These are phyloP conservation scores for Muntiacus muntjak DNA, from an alignment of 2,113 vertebrate genomes.

Conservation along the genomic window DNA sequence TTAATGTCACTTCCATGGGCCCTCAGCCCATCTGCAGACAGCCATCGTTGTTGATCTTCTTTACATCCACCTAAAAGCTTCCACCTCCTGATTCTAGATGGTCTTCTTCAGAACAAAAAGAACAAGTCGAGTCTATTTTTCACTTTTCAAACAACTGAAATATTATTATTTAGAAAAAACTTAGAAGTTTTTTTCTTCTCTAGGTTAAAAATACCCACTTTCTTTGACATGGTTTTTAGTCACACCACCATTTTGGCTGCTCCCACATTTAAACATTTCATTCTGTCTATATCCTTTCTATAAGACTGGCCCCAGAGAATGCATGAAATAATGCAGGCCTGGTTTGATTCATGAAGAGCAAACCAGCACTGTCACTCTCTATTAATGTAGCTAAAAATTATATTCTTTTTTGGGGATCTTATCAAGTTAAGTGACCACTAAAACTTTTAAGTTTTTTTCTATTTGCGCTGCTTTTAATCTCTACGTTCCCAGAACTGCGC, in stretches of 20 bases:
- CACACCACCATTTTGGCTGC: not conserved
- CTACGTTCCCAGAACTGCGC: not conserved
- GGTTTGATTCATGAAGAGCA: not conserved
- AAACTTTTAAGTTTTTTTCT: not conserved
- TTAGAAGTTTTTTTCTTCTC: not conserved
- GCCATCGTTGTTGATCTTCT: not conserved
- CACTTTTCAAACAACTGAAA: not conserved
- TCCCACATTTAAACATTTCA: not conserved
- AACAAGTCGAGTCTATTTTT: not conserved
- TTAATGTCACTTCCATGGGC: not conserved
- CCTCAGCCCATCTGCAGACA: not conserved
- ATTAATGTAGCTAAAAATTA: conserved; percentile 8
- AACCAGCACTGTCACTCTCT: not conserved
- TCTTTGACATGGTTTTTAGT: not conserved
- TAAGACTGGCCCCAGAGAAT: not conserved
- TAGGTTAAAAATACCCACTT: not conserved
- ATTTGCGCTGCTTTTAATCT: not conserved
- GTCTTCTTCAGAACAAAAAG: not conserved
- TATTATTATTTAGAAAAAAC: not conserved
- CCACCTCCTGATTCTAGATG: not conserved
- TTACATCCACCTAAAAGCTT: not conserved
- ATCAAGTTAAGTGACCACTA: not conserved
- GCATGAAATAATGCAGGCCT: not conserved
- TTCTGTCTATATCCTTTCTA: not conserved
- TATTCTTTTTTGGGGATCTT: not conserved